These are phyloP conservation scores for Echiichthys vipera DNA, from an alignment of 2,797 vertebrate genomes.

Conservation along the genomic window DNA sequence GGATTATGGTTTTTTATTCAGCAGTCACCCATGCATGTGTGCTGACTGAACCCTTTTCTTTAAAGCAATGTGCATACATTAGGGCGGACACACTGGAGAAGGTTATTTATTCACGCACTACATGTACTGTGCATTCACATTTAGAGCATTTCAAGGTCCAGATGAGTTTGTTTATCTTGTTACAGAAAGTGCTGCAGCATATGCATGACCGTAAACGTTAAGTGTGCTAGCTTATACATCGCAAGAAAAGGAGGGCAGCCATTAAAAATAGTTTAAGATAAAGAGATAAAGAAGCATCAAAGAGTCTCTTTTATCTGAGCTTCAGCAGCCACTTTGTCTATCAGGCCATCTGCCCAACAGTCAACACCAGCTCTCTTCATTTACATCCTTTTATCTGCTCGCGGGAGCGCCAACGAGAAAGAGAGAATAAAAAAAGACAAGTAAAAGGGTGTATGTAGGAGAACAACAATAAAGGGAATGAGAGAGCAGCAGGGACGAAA, in stretches of 20 bases:
- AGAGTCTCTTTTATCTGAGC: conserved; percentile 29
- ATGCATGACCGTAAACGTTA: conserved; percentile 26
- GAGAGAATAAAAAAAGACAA: conserved; percentile 21
- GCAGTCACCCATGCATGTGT: conserved; percentile 56
- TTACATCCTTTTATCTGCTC: conserved; percentile 47
- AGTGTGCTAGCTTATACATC: not conserved
- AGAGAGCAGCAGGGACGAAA: conserved; percentile 31
- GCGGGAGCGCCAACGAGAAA: not conserved
- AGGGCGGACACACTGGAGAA: conserved; percentile 9
- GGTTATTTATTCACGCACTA: conserved; percentile 61
- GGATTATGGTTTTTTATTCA: conserved; percentile 52
- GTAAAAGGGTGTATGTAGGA: conserved; percentile 7
- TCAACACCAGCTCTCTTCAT: conserved; percentile 49
- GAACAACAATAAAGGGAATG: conserved; percentile 36
- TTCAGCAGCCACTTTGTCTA: conserved; percentile 33
- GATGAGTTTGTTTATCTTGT: conserved; percentile 52
- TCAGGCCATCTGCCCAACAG: conserved; percentile 46
- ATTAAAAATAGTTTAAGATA: not conserved
- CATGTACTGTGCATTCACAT: conserved; percentile 66
- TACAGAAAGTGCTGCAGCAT: conserved; percentile 15
- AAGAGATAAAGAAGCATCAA: conserved; percentile 10
- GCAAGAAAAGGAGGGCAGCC: not conserved
- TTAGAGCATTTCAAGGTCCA: conserved; percentile 58
- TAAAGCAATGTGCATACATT: conserved; percentile 54
- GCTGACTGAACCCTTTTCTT: conserved; percentile 67